Evolutionary conservation across 1,140 invertebrate species (phyloP), one percentile per base, ranked within the genome.

Genomic region (Eurosta solidaginis): DNA sequence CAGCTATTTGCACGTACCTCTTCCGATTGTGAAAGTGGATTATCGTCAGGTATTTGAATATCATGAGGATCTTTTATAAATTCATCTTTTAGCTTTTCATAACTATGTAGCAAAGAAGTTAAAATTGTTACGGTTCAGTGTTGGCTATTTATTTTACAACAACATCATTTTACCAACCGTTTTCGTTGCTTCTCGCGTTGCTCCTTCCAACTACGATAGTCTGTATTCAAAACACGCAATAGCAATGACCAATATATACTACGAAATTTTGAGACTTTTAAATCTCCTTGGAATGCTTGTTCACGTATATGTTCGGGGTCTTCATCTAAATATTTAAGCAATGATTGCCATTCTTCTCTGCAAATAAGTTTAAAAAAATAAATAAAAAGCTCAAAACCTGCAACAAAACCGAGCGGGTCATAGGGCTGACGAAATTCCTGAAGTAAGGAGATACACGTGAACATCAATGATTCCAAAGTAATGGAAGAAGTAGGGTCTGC

Each of bases 201-300:
- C 2, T 74, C 45, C 1, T 80, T 50, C 89, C 89, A 89, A 36
- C 80, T 81, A n/a, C 81, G 79, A 63, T 86, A 81, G 78, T 85
- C 83, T 3, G 79, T 79, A 50, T 83, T 88, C 0, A 90, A 78
- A 5, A 88, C 86, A 0, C 86, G 86, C 27, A 90, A 76, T 1
- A 90, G 78, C 36, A 89, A 77, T 5, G 85, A 81, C 89, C 89
- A 90, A 63, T 88, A 86, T 12, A 90, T 79, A 79, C 89, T 89
- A 29, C 89, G 84, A 50, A 90, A 89, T 45, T 89, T 88, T 1
- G 88, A 89, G 59, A 88, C 83, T 79, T 89, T 85, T 2, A 90
- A 80, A 20, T 88, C 84, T 0, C 89, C 89, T 25, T 84, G 81
- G n/a, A 89, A 82, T 0, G 89, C 88, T 3, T 81, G 79, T 27